phyloP scores from a whole-genome alignment of 2,888 invertebrate species.

The Clitarchus hookeri region DNA sequence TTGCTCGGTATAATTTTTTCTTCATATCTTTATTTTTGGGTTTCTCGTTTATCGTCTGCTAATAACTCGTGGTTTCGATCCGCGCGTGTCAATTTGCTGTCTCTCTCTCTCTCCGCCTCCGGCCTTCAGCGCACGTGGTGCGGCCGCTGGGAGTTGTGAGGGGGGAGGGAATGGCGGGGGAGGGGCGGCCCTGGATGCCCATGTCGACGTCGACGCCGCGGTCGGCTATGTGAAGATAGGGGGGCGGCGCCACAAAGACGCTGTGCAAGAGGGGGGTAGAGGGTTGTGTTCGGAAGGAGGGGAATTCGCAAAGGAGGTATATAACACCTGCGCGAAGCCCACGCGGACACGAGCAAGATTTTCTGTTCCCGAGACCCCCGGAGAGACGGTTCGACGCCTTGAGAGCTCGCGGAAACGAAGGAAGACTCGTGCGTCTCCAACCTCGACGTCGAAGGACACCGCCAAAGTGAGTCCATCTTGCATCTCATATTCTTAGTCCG shows the following conservation, averaged over 20 bases:
- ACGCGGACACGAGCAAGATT: not conserved
- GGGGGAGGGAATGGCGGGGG: too few relatives aligned
- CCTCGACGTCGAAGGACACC: not conserved
- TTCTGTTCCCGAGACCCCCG: too few relatives aligned
- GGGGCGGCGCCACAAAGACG: not conserved
- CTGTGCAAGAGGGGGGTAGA: not conserved
- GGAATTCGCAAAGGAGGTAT: slow-evolving; percentile 2
- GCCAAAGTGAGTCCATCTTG: not conserved
- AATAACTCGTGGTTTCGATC: not conserved
- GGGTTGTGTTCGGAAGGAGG: not conserved
- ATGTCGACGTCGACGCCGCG: not conserved
- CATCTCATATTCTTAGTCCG: not conserved
- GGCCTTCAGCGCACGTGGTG: not conserved
- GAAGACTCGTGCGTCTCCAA: not conserved
- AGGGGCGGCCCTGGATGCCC: not conserved
- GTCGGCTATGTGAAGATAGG: not conserved
- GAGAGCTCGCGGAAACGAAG: not conserved
- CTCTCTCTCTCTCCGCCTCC: not conserved
- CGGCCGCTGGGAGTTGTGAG: too few relatives aligned
- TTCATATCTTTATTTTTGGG: too few relatives aligned
- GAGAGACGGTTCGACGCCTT: not conserved
- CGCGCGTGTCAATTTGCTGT: not conserved
- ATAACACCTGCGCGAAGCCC: not conserved
- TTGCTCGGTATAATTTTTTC: too few relatives aligned
- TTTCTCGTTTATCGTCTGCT: too few relatives aligned